phyloP scores from a whole-genome alignment of 2,113 vertebrate genomes.

The Scomber japonicus region DNA sequence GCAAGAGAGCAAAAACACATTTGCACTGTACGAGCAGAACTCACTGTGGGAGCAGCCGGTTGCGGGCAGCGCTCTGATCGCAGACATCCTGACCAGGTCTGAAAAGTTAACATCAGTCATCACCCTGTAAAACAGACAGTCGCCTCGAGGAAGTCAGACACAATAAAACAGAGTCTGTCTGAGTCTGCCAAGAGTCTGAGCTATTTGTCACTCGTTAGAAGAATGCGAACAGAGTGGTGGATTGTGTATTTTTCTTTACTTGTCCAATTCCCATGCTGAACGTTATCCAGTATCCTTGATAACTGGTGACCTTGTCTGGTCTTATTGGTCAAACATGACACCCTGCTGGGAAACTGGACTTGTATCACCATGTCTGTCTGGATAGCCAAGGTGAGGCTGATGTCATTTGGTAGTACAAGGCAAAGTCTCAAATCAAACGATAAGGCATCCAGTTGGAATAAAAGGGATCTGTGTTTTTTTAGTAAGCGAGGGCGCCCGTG shows the following conservation, averaged over 20 bases:
- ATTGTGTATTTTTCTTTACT: slow-evolving; percentile 51
- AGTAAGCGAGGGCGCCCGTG: slow-evolving; percentile 35
- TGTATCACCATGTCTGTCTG: slow-evolving; percentile 45
- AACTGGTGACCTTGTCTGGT: slow-evolving; percentile 61
- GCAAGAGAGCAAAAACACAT: slow-evolving; percentile 91
- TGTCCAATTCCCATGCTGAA: slow-evolving; percentile 30
- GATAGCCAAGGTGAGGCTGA: slow-evolving; percentile 68
- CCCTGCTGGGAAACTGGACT: slow-evolving; percentile 62
- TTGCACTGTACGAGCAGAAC: slow-evolving; percentile 93
- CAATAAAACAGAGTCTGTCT: slow-evolving; percentile 38
- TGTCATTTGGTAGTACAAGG: slow-evolving; percentile 65
- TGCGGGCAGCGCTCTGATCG: slow-evolving; percentile 88
- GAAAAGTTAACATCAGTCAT: slow-evolving; percentile 85
- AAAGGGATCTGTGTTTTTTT: slow-evolving; percentile 61
- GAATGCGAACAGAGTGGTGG: slow-evolving; percentile 32
- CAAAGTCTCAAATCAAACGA: slow-evolving; percentile 37
- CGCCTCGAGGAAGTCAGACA: slow-evolving; percentile 36
- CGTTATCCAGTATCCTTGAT: slow-evolving; percentile 56
- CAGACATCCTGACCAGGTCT: slow-evolving; percentile 95
- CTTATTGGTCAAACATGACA: slow-evolving; percentile 58
- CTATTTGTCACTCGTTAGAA: slow-evolving; percentile 40
- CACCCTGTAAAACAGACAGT: slow-evolving; percentile 38
- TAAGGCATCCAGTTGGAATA: slow-evolving; percentile 62
- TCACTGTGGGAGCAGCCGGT: slow-evolving; percentile 89
- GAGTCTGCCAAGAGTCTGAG: slow-evolving; percentile 37